These are phyloP conservation scores for Trichonephila clavata DNA, from an alignment of 1,140 invertebrate genomes.

Conservation along the genomic window DNA sequence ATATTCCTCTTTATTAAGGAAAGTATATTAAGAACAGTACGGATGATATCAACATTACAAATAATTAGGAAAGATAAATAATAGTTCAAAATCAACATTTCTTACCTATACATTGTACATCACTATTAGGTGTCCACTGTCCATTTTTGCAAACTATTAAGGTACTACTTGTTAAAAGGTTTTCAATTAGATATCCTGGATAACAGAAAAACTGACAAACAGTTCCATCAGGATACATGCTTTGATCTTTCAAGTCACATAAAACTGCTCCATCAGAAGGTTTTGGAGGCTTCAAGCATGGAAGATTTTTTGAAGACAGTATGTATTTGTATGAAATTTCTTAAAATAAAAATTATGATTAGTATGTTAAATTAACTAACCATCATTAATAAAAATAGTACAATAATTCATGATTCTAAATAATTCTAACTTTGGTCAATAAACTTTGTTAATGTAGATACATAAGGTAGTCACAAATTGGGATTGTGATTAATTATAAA, in stretches of 20 bases:
- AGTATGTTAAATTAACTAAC: too few relatives aligned
- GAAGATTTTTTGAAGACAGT: neutral
- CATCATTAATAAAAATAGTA: too few relatives aligned
- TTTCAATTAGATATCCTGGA: slow-evolving; percentile 59
- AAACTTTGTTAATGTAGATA: too few relatives aligned
- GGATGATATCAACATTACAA: too few relatives aligned
- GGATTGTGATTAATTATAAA: too few relatives aligned
- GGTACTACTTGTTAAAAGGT: neutral
- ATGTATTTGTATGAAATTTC: neutral
- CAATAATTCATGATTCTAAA: too few relatives aligned
- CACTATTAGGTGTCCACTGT: slow-evolving; percentile 49
- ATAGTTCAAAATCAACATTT: neutral
- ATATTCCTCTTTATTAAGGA: too few relatives aligned
- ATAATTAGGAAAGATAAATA: neutral
- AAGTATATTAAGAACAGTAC: too few relatives aligned
- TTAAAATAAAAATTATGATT: neutral
- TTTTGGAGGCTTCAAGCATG: slow-evolving; percentile 36
- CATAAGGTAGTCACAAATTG: too few relatives aligned
- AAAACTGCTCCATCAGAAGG: slow-evolving; percentile 61
- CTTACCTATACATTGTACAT: slow-evolving; percentile 59
- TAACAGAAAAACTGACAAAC: slow-evolving; percentile 71
- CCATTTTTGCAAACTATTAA: slow-evolving; percentile 67
- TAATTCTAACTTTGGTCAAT: too few relatives aligned
- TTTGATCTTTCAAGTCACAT: slow-evolving; percentile 38
- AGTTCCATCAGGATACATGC: slow-evolving; percentile 46